Evolutionary conservation across 2,888 invertebrate species (phyloP).

Genomic region (Acronicta alni): DNA sequence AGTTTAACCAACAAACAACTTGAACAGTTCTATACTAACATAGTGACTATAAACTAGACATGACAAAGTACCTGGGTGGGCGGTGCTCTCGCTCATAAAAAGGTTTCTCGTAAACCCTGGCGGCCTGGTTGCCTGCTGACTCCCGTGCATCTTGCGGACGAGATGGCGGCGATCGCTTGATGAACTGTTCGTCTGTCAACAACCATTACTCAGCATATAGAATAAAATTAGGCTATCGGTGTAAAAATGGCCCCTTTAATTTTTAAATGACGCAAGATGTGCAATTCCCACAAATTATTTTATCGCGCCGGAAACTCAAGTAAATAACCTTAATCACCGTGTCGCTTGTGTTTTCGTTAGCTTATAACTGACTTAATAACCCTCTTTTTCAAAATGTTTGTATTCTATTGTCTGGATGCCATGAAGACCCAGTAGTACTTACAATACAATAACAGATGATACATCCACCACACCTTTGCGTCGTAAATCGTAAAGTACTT

Average conservation of each 20-base stretch:
- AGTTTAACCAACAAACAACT: too few species aligned
- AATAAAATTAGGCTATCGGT: too few species aligned
- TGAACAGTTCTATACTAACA: too few species aligned
- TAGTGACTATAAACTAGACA: too few species aligned
- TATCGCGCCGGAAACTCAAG: background rate
- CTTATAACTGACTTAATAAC: too few species aligned
- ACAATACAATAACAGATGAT: too few species aligned
- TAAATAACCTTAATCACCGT: background rate
- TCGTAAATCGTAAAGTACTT: background rate
- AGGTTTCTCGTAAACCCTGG: constrained; percentile 61
- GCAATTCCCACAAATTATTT: background rate
- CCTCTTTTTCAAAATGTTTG: too few species aligned
- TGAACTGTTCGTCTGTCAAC: constrained; percentile 60
- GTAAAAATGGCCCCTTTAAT: too few species aligned
- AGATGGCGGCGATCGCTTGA: constrained; percentile 54
- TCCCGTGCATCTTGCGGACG: constrained; percentile 50
- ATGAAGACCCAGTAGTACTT: too few species aligned
- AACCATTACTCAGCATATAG: constrained; percentile 8
- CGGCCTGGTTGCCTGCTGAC: constrained; percentile 61
- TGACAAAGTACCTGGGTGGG: constrained; percentile 31
- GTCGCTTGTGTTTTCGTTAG: too few species aligned
- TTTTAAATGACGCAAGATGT: background rate
- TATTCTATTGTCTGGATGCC: too few species aligned
- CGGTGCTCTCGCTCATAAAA: constrained; percentile 54
- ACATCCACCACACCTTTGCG: background rate